Evolutionary conservation across 1,140 invertebrate genomes (phyloP).

Genomic region (Procambarus virginalis): DNA sequence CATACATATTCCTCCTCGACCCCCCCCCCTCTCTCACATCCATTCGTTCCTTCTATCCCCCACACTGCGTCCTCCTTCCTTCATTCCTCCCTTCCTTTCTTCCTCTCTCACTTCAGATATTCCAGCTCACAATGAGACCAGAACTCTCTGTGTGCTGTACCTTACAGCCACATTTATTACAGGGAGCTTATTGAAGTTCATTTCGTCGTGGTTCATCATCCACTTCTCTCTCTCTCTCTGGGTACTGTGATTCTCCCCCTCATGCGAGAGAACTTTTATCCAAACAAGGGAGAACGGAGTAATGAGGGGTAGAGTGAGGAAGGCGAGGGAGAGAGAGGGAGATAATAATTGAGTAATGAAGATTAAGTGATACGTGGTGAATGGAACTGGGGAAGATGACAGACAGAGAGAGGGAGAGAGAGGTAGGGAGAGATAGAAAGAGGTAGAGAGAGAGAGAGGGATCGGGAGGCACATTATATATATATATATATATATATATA

Average conservation of each 20-base stretch:
- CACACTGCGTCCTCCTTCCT: neutral
- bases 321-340: neutral
- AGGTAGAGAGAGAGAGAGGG: slow-evolving; percentile 13
- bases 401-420: neutral
- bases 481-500: too few relatives aligned
- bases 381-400: neutral
- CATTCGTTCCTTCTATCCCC: neutral
- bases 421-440: too few relatives aligned
- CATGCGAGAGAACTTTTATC: neutral
- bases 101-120: neutral
- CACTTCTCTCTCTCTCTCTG: too few relatives aligned
- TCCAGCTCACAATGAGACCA: too few relatives aligned
- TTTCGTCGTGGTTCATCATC: too few relatives aligned
- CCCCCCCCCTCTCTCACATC: neutral
- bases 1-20: too few relatives aligned
- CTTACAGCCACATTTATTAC: too few relatives aligned
- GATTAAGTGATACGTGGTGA: neutral
- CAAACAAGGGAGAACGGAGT: neutral
- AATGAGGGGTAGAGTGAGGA: neutral
- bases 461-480: neutral
- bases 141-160: too few relatives aligned
- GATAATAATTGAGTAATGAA: slow-evolving; percentile 6
- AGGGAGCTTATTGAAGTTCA: too few relatives aligned
- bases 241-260: too few relatives aligned
- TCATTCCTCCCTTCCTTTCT: neutral